phyloP scores from a whole-genome alignment of 2,113 vertebrate genomes.

The Chaetodon auriga region DNA sequence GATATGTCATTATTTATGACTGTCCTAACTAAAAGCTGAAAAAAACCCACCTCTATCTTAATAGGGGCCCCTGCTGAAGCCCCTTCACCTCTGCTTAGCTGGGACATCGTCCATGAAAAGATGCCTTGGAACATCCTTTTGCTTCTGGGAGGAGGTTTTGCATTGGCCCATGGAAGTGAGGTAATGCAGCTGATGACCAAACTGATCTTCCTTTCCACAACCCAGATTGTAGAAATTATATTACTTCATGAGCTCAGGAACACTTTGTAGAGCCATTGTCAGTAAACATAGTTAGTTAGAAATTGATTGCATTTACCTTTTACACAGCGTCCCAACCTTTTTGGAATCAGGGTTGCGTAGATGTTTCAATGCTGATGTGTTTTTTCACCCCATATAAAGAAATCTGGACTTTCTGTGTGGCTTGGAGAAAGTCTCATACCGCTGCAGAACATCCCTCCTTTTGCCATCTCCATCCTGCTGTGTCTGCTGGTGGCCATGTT shows the following conservation, averaged over 20 bases:
- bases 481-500: constrained; percentile 87
- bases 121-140: constrained; percentile 90
- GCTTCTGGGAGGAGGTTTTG: constrained; percentile 90
- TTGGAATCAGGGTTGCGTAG: too few relatives aligned
- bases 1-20: constrained; percentile 5
- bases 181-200: constrained; percentile 66
- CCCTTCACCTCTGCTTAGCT: constrained; percentile 83
- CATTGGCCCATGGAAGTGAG: constrained; percentile 90
- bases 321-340: too few relatives aligned
- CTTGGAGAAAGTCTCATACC: constrained; percentile 85
- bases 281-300: too few relatives aligned
- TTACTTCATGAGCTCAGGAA: too few relatives aligned
- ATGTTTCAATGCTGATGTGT: neutral
- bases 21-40: neutral
- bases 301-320: too few relatives aligned
- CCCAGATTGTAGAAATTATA: neutral
- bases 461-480: constrained; percentile 85
- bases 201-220: neutral
- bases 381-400: constrained; percentile 61
- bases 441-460: constrained; percentile 81
- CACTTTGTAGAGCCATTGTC: too few relatives aligned
- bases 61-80: constrained; percentile 56
- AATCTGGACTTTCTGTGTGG: constrained; percentile 87
- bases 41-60: neutral
- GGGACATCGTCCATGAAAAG: constrained; percentile 85